Evolutionary conservation across 2,113 vertebrate genomes (phyloP).

Genomic region (Tychaedon coryphoeus): DNA sequence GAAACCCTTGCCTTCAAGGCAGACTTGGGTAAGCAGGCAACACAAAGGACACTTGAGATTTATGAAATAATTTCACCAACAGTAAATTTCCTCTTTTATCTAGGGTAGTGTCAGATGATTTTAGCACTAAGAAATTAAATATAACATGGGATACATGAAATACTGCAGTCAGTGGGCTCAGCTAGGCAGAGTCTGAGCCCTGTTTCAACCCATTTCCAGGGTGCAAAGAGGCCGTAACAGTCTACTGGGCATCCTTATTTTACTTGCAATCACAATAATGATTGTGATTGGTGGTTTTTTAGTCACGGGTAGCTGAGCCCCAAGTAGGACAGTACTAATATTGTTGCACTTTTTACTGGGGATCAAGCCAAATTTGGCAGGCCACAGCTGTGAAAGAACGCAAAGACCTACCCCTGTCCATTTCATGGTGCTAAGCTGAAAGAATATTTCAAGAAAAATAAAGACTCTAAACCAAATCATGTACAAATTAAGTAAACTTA

Average conservation of each 20-base stretch:
- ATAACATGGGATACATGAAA: not conserved
- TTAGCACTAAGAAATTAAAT: slow-evolving; percentile 28
- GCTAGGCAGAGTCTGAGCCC: not conserved
- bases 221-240: not conserved
- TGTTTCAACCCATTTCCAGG: not conserved
- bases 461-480: not conserved
- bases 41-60: slow-evolving; percentile 2
- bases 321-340: not conserved
- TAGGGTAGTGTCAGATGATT: not conserved
- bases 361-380: not conserved
- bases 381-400: not conserved
- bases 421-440: not conserved
- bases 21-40: slow-evolving; percentile 19
- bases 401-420: not conserved
- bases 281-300: not conserved
- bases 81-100: slow-evolving; percentile 25
- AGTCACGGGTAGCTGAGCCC: not conserved
- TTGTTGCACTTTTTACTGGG: not conserved
- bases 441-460: not conserved
- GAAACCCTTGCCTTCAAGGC: slow-evolving; percentile 32
- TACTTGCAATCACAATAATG: not conserved
- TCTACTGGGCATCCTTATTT: not conserved
- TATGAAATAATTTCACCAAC: slow-evolving; percentile 41
- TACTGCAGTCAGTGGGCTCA: not conserved
- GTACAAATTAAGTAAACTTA: not conserved